Conservation (phyloP, 2,113 vertebrate species). For the Brachyhypopomus occidentalis region DNA sequence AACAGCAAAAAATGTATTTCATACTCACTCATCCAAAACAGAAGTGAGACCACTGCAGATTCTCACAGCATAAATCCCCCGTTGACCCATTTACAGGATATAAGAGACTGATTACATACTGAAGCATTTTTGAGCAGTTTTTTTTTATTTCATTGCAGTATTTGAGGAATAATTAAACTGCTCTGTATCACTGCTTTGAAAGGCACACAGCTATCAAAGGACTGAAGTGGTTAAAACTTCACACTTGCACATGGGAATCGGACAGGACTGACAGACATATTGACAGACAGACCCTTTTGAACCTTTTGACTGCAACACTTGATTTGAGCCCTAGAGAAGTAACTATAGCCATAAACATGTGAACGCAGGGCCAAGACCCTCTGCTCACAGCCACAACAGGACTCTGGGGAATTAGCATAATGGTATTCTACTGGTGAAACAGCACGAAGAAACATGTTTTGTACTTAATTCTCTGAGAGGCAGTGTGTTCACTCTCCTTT, state of each 20-base stretch:
- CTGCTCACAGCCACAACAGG: constrained; percentile 7
- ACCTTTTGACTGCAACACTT: not conserved
- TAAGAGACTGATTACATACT: not conserved
- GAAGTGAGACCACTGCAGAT: not conserved
- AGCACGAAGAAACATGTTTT: not conserved
- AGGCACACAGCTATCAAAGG: not conserved
- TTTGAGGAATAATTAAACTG: not conserved
- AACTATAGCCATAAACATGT: constrained; percentile 21
- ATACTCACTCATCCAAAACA: constrained; percentile 13
- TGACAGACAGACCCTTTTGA: not conserved
- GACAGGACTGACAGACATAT: too few relatives aligned
- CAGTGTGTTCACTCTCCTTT: not conserved
- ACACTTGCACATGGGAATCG: not conserved
- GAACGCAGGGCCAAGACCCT: not conserved
- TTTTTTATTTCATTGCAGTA: not conserved
- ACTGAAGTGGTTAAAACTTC: not conserved
- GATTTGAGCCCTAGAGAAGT: not conserved
- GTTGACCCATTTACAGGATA: not conserved
- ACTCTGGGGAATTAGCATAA: not conserved
- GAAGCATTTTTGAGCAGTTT: too few relatives aligned
- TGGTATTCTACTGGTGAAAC: not conserved
- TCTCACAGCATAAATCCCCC: not conserved
- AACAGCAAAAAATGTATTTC: constrained; percentile 19
- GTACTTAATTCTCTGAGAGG: not conserved
- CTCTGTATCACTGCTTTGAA: not conserved